phyloP scores from a whole-genome alignment of 1,140 invertebrate species.

The Pentalonia nigronervosa region DNA sequence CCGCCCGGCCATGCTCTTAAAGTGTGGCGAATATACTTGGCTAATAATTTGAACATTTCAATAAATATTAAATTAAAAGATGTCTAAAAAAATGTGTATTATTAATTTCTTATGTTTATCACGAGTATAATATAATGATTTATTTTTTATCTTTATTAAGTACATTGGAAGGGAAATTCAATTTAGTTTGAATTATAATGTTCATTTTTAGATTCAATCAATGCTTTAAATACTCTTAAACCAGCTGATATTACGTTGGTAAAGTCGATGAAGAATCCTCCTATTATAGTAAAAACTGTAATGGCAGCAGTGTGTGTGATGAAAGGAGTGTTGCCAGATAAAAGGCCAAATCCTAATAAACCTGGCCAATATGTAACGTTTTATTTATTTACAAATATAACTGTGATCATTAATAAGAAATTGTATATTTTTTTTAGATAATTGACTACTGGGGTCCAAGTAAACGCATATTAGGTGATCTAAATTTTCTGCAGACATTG shows the following conservation, averaged over 20 bases:
- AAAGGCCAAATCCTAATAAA: slow-evolving; percentile 78
- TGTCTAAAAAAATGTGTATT: too few species aligned
- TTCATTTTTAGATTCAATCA: slow-evolving; percentile 65
- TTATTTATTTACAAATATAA: not conserved
- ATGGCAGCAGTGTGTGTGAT: slow-evolving; percentile 97
- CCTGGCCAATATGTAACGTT: slow-evolving; percentile 74
- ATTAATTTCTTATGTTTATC: too few species aligned
- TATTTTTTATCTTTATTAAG: too few species aligned
- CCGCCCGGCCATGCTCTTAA: too few species aligned
- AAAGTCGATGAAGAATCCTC: slow-evolving; percentile 98
- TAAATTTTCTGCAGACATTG: slow-evolving; percentile 83
- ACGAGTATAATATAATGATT: too few species aligned
- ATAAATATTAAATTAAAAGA: too few species aligned
- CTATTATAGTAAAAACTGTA: slow-evolving; percentile 87
- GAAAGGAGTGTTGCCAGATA: slow-evolving; percentile 81
- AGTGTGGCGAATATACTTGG: too few species aligned
- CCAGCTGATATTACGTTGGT: slow-evolving; percentile 95
- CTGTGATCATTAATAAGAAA: not conserved
- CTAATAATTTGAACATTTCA: too few species aligned
- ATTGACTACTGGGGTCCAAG: slow-evolving; percentile 92
- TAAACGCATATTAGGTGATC: slow-evolving; percentile 87
- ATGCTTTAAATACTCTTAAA: slow-evolving; percentile 91
- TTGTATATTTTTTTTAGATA: slow-evolving; percentile 62
- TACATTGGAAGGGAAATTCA: not conserved
- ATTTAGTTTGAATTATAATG: not conserved